phyloP scores from a whole-genome alignment of 1,140 invertebrate genomes.

The Hermatobates lingyangjiaoensis region DNA sequence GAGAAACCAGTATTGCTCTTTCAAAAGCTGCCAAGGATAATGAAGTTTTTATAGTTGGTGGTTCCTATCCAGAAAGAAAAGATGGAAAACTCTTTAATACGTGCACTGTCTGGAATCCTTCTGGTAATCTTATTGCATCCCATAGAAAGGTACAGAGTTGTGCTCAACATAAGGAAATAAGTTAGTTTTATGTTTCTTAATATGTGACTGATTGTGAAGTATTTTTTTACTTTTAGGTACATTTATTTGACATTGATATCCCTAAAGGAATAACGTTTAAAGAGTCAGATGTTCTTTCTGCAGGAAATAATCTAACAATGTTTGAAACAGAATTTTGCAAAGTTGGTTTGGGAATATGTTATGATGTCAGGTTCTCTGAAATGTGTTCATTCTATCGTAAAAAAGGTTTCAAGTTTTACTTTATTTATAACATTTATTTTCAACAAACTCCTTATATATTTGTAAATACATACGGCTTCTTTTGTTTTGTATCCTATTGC shows the following conservation, averaged over 20 bases:
- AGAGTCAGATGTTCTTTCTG: slow-evolving; percentile 65
- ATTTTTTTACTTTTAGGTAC: slow-evolving; percentile 37
- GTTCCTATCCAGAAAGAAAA: slow-evolving; percentile 66
- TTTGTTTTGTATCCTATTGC: too few species aligned
- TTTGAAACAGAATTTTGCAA: slow-evolving; percentile 56
- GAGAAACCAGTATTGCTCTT: slow-evolving; percentile 47
- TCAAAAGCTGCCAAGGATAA: slow-evolving; percentile 57
- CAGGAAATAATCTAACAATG: slow-evolving; percentile 53
- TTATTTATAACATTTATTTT: too few species aligned
- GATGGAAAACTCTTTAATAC: slow-evolving; percentile 70
- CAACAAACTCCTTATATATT: too few species aligned
- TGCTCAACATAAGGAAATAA: neutral
- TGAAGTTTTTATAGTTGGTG: slow-evolving; percentile 66
- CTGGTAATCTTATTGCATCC: slow-evolving; percentile 52
- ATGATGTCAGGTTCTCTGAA: slow-evolving; percentile 83
- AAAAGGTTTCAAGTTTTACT: slow-evolving; percentile 28
- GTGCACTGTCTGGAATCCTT: slow-evolving; percentile 66
- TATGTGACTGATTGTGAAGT: neutral
- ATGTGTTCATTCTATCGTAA: slow-evolving; percentile 67
- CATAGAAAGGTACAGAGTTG: slow-evolving; percentile 41
- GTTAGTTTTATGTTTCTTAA: neutral
- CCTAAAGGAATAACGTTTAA: slow-evolving; percentile 82
- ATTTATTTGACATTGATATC: slow-evolving; percentile 90
- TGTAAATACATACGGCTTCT: too few species aligned
- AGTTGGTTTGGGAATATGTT: slow-evolving; percentile 84